Evolutionary conservation across 2,888 invertebrate species (phyloP).

Genomic region (Carcina quercana): DNA sequence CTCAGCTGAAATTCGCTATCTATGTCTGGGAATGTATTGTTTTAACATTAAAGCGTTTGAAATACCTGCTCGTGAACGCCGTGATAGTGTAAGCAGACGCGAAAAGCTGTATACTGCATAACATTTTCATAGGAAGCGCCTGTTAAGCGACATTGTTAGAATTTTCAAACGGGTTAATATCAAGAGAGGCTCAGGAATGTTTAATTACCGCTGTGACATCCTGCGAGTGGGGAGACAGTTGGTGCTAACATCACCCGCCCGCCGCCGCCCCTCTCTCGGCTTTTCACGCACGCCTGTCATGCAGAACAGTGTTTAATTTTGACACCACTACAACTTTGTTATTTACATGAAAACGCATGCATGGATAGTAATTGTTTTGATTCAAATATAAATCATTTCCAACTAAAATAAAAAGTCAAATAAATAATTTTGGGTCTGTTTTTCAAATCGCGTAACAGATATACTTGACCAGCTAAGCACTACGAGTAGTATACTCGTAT

Average conservation of each 20-base stretch:
- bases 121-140: slow-evolving; percentile 42
- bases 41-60: slow-evolving; percentile 12
- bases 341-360: slow-evolving; percentile 4
- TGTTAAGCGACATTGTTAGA: slow-evolving; percentile 55
- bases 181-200: slow-evolving; percentile 53
- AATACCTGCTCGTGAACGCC: slow-evolving; percentile 16
- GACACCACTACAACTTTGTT: neutral
- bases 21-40: slow-evolving; percentile 1
- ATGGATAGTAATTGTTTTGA: too few species aligned
- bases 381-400: too few species aligned
- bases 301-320: slow-evolving; percentile 1
- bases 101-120: slow-evolving; percentile 22
- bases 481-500: too few species aligned
- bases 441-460: too few species aligned
- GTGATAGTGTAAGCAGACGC: too few species aligned
- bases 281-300: slow-evolving; percentile 17
- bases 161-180: slow-evolving; percentile 63
- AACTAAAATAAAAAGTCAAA: too few species aligned
- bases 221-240: slow-evolving; percentile 29
- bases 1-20: neutral
- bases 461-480: too few species aligned
- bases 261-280: slow-evolving; percentile 11
- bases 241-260: slow-evolving; percentile 24
- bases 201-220: slow-evolving; percentile 59
- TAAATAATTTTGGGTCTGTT: too few species aligned